Base-by-base conservation (phyloP, 2,113 vertebrate genomes). In the Benitochromis conjunctus region DNA sequence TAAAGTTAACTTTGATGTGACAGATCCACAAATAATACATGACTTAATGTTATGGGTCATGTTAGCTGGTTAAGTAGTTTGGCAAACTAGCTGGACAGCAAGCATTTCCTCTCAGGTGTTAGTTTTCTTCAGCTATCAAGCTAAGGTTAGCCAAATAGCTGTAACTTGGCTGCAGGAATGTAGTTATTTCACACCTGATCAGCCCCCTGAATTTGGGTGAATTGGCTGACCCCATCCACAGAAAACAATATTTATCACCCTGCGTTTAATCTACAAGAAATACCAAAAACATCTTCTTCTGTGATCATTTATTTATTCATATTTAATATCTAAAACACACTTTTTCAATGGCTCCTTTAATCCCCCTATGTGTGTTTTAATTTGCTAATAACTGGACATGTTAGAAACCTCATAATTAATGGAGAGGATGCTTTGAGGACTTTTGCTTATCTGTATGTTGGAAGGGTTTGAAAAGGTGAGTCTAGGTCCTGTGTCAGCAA, bases 301-400 rank as follows among this genome's bases (percentile, higher is more conserved):
- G n/a, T 71, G 66, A 55, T 48, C 57, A 16, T 38, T 16, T 4
- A 10, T 86, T 81, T 56, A 36, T 79, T 21, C 6, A 62, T 56
- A 3, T 83, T 58, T 51, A 77, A 81, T 38, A 18, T 26, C 10
- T 36, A 29, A 74, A 81, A 62, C 16, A 29, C 4, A 53, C 43
- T 66, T 79, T 34, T 24, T 10, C 66, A 36, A 16, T 16, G 24
- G 9, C 16, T 26, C 29, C 24, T 78, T 76, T 4, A 38, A 1
- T 46, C 6, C 18, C 80, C 24, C 36, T 51, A 2, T 19, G 21
- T 34, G 7, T 14, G 69, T 85, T 89, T 85, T 85, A 58, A 87
- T 91, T 55, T 79, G 55, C 89, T 85, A 76, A 89, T 90, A 77
- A 89, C 26, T 78, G 2, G 14, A 31, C 19, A 66, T 80, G 29